These are phyloP conservation scores for Oriolus oriolus DNA, from an alignment of 2,113 vertebrate genomes.

Conservation along the genomic window DNA sequence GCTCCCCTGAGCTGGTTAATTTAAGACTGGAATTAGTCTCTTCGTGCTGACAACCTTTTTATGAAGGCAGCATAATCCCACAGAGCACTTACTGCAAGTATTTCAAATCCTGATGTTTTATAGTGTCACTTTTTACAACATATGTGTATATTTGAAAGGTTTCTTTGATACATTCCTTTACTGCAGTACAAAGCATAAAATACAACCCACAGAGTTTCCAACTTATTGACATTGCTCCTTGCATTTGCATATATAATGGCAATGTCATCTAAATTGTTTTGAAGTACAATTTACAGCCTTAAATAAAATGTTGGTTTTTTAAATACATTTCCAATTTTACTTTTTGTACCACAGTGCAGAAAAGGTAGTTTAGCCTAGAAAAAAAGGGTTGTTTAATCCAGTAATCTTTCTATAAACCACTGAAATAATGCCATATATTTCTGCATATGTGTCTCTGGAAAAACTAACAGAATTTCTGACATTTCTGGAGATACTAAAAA, in stretches of 20 bases:
- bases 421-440: constrained; percentile 14
- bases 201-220: constrained; percentile 14
- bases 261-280: neutral
- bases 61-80: constrained; percentile 27
- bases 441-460: neutral
- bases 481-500: constrained; percentile 31
- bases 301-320: constrained; percentile 4
- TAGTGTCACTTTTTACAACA: constrained; percentile 14
- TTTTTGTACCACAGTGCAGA: neutral
- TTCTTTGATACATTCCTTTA: constrained; percentile 31
- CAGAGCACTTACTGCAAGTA: neutral
- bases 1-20: constrained; percentile 24
- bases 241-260: neutral
- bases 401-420: constrained; percentile 11
- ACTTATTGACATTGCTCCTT: neutral
- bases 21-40: constrained; percentile 31
- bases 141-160: constrained; percentile 21
- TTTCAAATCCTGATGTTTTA: constrained; percentile 48
- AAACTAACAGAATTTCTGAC: constrained; percentile 22
- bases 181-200: neutral
- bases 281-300: neutral
- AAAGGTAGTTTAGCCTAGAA: neutral
- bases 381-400: constrained; percentile 8
- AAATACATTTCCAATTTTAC: neutral
- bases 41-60: constrained; percentile 41